Percentiles rank a stretch among this genome's conserved stretches.
Conservation (phyloP, 2,797 vertebrate species). For the Garrulus glandarius region DNA sequence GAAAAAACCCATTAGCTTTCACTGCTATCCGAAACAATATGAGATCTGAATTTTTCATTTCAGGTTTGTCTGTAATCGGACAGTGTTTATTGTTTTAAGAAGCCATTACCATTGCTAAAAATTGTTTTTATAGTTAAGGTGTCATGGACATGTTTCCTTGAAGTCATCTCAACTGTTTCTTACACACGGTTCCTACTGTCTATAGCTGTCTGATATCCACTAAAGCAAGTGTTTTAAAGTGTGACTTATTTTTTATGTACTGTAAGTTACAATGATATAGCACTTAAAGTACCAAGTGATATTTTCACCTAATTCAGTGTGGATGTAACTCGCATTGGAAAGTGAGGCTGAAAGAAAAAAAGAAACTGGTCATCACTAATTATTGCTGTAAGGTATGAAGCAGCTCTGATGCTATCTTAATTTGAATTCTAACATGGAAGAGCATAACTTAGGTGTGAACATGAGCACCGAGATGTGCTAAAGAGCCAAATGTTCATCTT, state of each 20-base stretch:
- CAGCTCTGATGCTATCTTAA: rapidly evolving
- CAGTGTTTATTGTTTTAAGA: neutral
- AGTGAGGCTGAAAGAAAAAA: neutral
- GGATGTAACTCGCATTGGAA: neutral
- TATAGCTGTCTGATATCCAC: neutral
- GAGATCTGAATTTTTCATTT: neutral
- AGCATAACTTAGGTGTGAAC: neutral
- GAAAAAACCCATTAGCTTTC: neutral
- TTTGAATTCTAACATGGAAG: neutral
- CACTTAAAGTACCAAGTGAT: neutral
- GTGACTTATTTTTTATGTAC: neutral
- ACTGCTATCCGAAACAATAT: neutral
- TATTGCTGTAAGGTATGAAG: neutral
- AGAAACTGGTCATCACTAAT: neutral
- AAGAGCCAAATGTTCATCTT: neutral
- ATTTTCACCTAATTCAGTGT: neutral
- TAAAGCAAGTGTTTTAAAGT: neutral
- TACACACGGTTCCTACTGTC: neutral
- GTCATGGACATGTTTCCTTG: neutral
- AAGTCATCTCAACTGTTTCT: neutral
- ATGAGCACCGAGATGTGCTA: neutral
- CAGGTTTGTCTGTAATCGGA: neutral
- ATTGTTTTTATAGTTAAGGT: neutral
- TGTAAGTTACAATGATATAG: neutral
- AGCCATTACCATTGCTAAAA: neutral